phyloP scores from a whole-genome alignment of 2,113 vertebrate species.

The Nerophis lumbriciformis region DNA sequence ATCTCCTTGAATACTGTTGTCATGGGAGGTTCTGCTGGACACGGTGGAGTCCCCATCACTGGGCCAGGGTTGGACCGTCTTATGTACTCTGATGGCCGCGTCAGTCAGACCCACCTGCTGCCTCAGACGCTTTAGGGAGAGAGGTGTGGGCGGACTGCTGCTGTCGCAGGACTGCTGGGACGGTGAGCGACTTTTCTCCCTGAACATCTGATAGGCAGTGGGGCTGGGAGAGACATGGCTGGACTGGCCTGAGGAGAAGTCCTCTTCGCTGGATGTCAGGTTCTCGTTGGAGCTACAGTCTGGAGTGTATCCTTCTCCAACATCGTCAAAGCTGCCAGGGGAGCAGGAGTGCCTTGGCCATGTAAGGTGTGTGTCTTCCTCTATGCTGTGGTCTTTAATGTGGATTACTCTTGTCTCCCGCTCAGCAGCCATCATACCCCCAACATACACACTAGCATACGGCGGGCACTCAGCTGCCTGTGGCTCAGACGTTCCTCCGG shows the following conservation, averaged over 20 bases:
- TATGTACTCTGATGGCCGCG: slow-evolving; percentile 78
- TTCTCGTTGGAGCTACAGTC: slow-evolving; percentile 99
- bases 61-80: slow-evolving; percentile 87
- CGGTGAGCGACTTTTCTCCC: slow-evolving; percentile 88
- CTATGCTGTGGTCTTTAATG: slow-evolving; percentile 73
- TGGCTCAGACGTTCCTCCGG: slow-evolving; percentile 66
- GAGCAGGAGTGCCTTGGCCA: slow-evolving; percentile 93
- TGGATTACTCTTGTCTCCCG: slow-evolving; percentile 70
- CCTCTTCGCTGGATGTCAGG: slow-evolving; percentile 96
- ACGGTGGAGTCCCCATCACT: slow-evolving; percentile 79
- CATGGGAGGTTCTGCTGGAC: slow-evolving; percentile 75
- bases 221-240: slow-evolving; percentile 93
- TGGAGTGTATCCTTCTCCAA: slow-evolving; percentile 90
- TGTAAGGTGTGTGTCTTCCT: slow-evolving; percentile 82
- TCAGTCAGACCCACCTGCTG: slow-evolving; percentile 80
- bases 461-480: slow-evolving; percentile 82
- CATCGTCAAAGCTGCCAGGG: slow-evolving; percentile 86
- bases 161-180: slow-evolving; percentile 95
- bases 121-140: slow-evolving; percentile 83
- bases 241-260: slow-evolving; percentile 93
- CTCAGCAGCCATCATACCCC: slow-evolving; percentile 67
- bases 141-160: slow-evolving; percentile 90
- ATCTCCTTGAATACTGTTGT: slow-evolving; percentile 85
- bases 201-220: slow-evolving; percentile 80
- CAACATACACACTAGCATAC: slow-evolving; percentile 84